A percentile compares a stretch with the other conserved stretches of the same genome.
phyloP scores from a whole-genome alignment of 2,888 invertebrate genomes.

The Baccha elongata region DNA sequence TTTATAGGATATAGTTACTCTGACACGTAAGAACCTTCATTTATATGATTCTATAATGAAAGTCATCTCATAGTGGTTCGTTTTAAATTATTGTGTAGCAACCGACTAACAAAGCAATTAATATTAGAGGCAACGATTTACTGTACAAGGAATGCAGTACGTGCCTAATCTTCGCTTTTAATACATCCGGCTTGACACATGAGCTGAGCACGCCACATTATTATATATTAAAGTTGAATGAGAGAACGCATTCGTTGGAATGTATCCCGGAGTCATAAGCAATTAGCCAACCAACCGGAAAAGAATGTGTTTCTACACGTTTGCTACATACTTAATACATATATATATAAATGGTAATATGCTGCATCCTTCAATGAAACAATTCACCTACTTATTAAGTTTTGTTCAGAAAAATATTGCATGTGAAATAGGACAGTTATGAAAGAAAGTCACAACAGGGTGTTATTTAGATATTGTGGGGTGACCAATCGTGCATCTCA shows the following conservation, averaged over 20 bases:
- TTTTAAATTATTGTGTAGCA: slow-evolving; percentile 25
- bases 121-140: slow-evolving; percentile 47
- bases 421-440: slow-evolving; percentile 34
- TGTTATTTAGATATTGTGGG: too few relatives aligned
- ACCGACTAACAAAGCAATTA: slow-evolving; percentile 40
- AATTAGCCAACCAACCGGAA: slow-evolving; percentile 72
- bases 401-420: slow-evolving; percentile 50
- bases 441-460: slow-evolving; percentile 23
- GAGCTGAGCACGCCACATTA: slow-evolving; percentile 62
- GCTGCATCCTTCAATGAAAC: slow-evolving; percentile 59
- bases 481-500: too few relatives aligned
- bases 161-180: slow-evolving; percentile 66
- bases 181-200: slow-evolving; percentile 68
- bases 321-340: too few relatives aligned
- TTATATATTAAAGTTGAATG: slow-evolving; percentile 37
- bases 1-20: too few relatives aligned
- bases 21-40: too few relatives aligned
- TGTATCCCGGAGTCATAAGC: slow-evolving; percentile 69
- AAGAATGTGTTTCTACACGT: slow-evolving; percentile 60
- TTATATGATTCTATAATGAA: too few relatives aligned
- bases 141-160: slow-evolving; percentile 38
- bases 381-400: slow-evolving; percentile 64
- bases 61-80: slow-evolving; percentile 34
- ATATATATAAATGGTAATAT: too few relatives aligned
- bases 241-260: slow-evolving; percentile 43